Conservation (phyloP, 2,888 invertebrate species). For the Strigamia crassipes region DNA sequence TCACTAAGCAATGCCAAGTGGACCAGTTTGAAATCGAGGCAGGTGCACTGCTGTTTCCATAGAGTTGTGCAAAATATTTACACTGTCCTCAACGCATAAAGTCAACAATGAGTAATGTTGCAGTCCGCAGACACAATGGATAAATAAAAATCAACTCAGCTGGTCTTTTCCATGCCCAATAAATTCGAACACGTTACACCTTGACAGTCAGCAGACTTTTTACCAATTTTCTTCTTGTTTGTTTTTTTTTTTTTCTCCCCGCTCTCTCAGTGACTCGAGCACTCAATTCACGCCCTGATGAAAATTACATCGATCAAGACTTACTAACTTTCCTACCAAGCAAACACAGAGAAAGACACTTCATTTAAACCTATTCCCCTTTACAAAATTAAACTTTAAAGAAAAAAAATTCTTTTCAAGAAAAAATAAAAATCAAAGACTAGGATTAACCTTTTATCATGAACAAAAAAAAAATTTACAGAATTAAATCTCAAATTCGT, state of each 20-base stretch:
- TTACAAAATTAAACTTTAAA: conserved; percentile 2
- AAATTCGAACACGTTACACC: neutral
- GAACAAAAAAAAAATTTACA: neutral
- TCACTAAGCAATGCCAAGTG: conserved; percentile 14
- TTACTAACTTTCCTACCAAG: conserved; percentile 22
- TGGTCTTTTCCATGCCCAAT: conserved; percentile 35
- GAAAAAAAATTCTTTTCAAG: neutral
- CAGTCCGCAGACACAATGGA: neutral
- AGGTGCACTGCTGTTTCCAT: conserved; percentile 36
- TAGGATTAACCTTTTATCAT: neutral
- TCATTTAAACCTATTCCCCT: conserved; percentile 19
- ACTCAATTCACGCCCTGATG: conserved; percentile 40
- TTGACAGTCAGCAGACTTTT: conserved; percentile 36
- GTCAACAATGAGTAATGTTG: conserved; percentile 23
- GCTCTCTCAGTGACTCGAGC: neutral
- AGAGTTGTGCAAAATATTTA: conserved; percentile 34
- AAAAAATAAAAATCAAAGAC: neutral
- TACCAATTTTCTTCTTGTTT: conserved; percentile 34
- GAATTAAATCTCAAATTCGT: no score
- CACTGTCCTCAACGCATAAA: neutral
- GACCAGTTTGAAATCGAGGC: neutral
- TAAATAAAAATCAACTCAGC: conserved; percentile 26
- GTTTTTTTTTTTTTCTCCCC: neutral
- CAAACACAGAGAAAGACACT: conserved; percentile 35
- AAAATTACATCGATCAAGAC: conserved; percentile 40